Evolutionary conservation across 2,797 vertebrate genomes (phyloP), one percentile per base, ranked within the genome.

Genomic region (Acridotheres tristis): DNA sequence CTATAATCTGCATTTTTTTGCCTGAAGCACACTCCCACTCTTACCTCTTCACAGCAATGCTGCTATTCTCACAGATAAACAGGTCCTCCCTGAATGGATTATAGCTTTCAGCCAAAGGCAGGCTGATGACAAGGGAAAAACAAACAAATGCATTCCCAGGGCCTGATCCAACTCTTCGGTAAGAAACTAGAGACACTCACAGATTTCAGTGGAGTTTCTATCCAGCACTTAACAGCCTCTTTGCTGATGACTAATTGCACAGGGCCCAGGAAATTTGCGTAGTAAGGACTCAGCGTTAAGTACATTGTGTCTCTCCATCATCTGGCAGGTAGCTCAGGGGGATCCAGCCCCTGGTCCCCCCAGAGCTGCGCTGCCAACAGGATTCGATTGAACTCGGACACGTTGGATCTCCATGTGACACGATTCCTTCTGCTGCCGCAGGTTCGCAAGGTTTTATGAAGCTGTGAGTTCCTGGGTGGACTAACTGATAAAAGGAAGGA

Each of bases 101-200:
- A 36, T 27, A 82, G 94, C 86, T 93, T 83, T 88, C 53, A 27
- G 80, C 83, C 83, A 72, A 82, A 87, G 51, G 87, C 63, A 95
- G 79, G 59, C 85, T 48, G 61, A 61, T 86, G 89, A 48, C 85
- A 85, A 76, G 67, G 69, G 81, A 58, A 91, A 94, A 94, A 81
- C 94, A 96, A 94, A 95, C 89, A 95, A 92, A 86, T 75, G 65
- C 73, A 29, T 90, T 93, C 79, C 73, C 63, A 79, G 93, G 88
- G 65, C 69, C 53, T 0, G 2, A 74, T 85, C 71, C 72, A 76
- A 4, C 65, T 79, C 65, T 26, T 73, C 0, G 3, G 69, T 73
- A 81, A 85, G 84, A 85, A 92, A 91, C 77, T 5, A 62, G 89
- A 74, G 89, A 47, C 75, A 22, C 26, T 69, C 30, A 3, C 0